A percentile compares a stretch with the other conserved stretches of the same genome.
Conservation (phyloP, 2,797 vertebrate genomes). For the Myotis planiceps region DNA sequence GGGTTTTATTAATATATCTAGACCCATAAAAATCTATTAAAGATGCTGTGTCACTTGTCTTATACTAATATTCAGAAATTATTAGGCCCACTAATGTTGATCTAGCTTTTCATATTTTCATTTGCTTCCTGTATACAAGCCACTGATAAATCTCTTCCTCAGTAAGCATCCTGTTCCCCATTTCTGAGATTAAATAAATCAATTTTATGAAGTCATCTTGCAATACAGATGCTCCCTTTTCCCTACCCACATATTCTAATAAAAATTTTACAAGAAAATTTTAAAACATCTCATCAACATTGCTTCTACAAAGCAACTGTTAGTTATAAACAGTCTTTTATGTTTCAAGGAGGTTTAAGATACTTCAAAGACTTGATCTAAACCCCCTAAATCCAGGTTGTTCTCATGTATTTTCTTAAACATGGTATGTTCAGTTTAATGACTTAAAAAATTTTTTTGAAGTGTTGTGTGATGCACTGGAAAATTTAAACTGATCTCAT, state of each 20-base stretch:
- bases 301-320: conserved; percentile 72
- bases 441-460: background rate
- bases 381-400: conserved; percentile 60
- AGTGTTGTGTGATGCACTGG: background rate
- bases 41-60: background rate
- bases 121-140: background rate
- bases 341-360: conserved; percentile 51
- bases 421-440: conserved; percentile 32
- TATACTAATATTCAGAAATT: conserved; percentile 32
- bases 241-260: conserved; percentile 66
- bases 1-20: background rate
- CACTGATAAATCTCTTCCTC: conserved; percentile 25
- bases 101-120: background rate
- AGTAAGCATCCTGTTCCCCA: conserved; percentile 16
- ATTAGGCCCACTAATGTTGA: background rate
- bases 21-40: background rate
- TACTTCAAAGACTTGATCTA: conserved; percentile 67
- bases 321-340: conserved; percentile 71
- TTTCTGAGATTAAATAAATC: conserved; percentile 63
- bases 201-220: conserved; percentile 38
- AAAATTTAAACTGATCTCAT: background rate
- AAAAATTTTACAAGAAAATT: conserved; percentile 77
- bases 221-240: conserved; percentile 59
- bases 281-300: conserved; percentile 67
- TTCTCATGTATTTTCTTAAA: conserved; percentile 50